Evolutionary conservation across 1,140 invertebrate species (phyloP).

Genomic region (Drosophila subobscura): DNA sequence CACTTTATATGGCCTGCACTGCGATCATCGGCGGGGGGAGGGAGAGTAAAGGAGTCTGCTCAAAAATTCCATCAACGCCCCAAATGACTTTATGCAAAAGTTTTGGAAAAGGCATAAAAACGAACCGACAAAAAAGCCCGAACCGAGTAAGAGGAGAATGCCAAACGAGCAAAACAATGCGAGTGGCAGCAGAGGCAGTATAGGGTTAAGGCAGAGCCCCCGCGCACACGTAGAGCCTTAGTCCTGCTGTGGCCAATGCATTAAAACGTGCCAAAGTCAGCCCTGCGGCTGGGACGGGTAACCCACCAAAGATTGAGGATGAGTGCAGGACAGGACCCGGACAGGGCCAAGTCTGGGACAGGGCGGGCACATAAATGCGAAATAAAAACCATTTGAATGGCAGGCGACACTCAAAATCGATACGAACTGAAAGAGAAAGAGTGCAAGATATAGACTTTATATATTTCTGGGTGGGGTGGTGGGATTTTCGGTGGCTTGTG

Average conservation of each 20-base stretch:
- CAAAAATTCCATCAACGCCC: slow-evolving; percentile 70
- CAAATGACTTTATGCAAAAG: slow-evolving; percentile 64
- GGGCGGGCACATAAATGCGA: slow-evolving; percentile 68
- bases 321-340: slow-evolving; percentile 1
- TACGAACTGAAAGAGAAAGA: slow-evolving; percentile 49
- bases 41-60: slow-evolving; percentile 13
- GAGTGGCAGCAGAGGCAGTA: neutral
- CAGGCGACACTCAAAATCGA: slow-evolving; percentile 81
- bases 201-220: slow-evolving; percentile 37
- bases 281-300: slow-evolving; percentile 9
- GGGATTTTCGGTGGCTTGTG: too few species aligned
- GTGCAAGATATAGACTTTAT: slow-evolving; percentile 3
- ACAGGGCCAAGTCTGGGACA: slow-evolving; percentile 38
- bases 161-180: slow-evolving; percentile 55
- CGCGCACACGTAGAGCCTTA: slow-evolving; percentile 39
- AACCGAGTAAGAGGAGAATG: slow-evolving; percentile 3
- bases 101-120: slow-evolving; percentile 36
- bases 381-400: slow-evolving; percentile 80
- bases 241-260: slow-evolving; percentile 49
- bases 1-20: slow-evolving; percentile 25
- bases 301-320: slow-evolving; percentile 19
- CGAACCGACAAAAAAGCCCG: slow-evolving; percentile 2
- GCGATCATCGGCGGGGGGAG: slow-evolving; percentile 8
- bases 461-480: neutral
- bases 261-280: slow-evolving; percentile 71